Evolutionary conservation across 2,797 vertebrate genomes (phyloP).

Genomic region (Otolemur crassicaudatus): DNA sequence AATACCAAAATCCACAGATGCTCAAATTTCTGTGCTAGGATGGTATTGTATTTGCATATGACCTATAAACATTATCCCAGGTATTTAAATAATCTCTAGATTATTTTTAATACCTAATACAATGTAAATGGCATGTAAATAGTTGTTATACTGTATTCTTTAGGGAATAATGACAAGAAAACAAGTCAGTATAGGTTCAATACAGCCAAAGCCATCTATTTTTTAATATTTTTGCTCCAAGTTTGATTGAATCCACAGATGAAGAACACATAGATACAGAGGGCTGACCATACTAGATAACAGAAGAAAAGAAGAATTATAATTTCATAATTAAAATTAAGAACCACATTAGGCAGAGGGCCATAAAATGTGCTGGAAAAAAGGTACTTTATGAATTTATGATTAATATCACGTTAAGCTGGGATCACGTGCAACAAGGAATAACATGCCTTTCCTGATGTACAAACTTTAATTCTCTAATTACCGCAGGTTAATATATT

Average conservation of each 20-base stretch:
- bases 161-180: not conserved
- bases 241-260: not conserved
- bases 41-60: not conserved
- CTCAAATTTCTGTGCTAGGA: not conserved
- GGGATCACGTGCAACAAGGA: not conserved
- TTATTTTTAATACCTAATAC: not conserved
- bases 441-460: not conserved
- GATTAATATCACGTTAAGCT: not conserved
- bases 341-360: slow-evolving; percentile 16
- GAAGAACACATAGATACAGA: not conserved
- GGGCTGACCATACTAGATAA: not conserved
- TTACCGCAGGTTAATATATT: not conserved
- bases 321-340: not conserved
- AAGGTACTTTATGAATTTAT: slow-evolving; percentile 10
- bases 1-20: not conserved
- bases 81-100: not conserved
- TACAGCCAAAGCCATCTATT: not conserved
- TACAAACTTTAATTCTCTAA: slow-evolving; percentile 12
- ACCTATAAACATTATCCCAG: not conserved
- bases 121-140: not conserved
- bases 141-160: not conserved
- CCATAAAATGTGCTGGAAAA: slow-evolving; percentile 26
- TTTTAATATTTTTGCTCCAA: not conserved
- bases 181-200: not conserved
- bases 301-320: not conserved